Percentiles rank a stretch among this genome's conserved stretches.
Evolutionary conservation across 2,113 vertebrate species (phyloP).

Genomic region (Pelusios castaneus): DNA sequence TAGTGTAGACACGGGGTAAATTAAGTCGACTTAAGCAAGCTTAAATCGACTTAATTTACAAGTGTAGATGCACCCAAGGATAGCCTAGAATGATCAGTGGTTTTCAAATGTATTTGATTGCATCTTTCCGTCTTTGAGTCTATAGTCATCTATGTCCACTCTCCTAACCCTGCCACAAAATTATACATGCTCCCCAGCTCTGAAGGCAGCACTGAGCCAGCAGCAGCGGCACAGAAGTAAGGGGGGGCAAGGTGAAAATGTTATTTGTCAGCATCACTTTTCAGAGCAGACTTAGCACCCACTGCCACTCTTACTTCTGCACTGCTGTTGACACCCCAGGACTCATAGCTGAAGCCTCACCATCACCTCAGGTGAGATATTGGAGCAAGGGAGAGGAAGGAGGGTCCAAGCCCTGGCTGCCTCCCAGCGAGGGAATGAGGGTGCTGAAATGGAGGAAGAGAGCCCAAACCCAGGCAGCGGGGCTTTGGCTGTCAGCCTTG

Average conservation of each 20-base stretch:
- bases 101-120: background rate
- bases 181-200: background rate
- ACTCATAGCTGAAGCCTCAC: background rate
- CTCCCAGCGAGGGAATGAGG: background rate
- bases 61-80: no score
- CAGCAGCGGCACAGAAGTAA: background rate
- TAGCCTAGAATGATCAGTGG: background rate
- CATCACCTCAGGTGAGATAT: background rate
- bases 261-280: background rate
- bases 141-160: background rate
- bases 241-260: background rate
- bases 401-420: no score
- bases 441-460: background rate
- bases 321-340: background rate
- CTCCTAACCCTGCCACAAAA: background rate
- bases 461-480: background rate
- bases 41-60: no score
- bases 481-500: no score
- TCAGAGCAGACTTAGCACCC: background rate
- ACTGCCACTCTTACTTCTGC: background rate
- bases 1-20: no score
- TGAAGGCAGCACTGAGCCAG: background rate
- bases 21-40: no score
- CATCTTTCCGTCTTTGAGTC: background rate
- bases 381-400: background rate